These are phyloP conservation scores for Scaptodrosophila latifasciaeformis DNA, from an alignment of 2,888 invertebrate genomes.

Conservation along the genomic window DNA sequence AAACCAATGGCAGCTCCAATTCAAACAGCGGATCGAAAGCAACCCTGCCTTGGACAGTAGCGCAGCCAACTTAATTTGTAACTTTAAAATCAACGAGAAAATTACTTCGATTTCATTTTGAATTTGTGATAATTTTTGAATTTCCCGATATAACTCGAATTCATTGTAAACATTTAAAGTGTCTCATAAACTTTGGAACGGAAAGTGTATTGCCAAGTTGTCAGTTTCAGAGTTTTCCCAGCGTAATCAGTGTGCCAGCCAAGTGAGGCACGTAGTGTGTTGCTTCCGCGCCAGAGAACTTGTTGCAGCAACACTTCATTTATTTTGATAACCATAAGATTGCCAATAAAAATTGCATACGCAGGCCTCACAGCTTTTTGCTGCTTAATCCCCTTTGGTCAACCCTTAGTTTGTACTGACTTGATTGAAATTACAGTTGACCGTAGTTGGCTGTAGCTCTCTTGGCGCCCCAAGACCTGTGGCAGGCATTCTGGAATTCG, in stretches of 20 bases:
- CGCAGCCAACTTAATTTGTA: no score
- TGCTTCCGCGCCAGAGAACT: conserved; percentile 59
- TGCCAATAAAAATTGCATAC: conserved; percentile 49
- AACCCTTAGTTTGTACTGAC: conserved; percentile 59
- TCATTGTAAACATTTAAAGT: no score
- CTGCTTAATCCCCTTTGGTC: conserved; percentile 34
- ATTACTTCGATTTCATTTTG: no score
- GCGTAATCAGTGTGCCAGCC: conserved; percentile 29
- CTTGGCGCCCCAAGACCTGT: conserved; percentile 8
- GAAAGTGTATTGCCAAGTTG: conserved; percentile 39
- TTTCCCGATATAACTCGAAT: no score
- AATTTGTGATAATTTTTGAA: no score
- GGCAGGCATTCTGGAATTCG: conserved; percentile 42
- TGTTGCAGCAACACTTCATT: conserved; percentile 66
- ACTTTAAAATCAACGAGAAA: no score
- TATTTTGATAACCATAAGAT: conserved; percentile 68
- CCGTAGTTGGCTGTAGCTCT: conserved; percentile 14
- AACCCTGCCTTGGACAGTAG: no score
- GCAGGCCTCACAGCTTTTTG: conserved; percentile 5
- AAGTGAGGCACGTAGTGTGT: conserved; percentile 37
- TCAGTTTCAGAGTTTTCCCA: conserved; percentile 25
- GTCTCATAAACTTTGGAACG: neutral
- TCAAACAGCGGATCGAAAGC: no score
- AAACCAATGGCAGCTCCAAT: no score
- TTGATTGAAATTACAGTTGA: conserved; percentile 60